Percentiles rank a stretch among this genome's conserved stretches.
Conservation (phyloP, 2,113 vertebrate genomes). For the Butorides virescens region DNA sequence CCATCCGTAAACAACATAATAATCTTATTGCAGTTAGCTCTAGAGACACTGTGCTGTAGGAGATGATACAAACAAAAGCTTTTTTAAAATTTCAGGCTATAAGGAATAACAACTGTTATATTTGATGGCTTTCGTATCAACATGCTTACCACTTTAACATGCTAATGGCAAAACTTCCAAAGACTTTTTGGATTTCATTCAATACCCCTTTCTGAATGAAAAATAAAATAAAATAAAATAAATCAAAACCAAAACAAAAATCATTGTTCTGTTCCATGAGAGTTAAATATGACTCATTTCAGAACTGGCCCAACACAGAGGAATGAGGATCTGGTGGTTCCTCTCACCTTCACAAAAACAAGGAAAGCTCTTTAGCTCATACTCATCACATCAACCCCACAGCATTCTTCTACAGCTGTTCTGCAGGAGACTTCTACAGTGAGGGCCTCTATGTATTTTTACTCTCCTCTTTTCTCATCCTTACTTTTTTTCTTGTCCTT, state of each 20-base stretch:
- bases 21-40: slow-evolving; percentile 99
- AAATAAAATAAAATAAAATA: neutral
- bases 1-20: slow-evolving; percentile 99
- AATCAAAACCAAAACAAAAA: neutral
- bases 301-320: neutral
- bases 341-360: neutral
- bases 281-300: neutral
- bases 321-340: neutral
- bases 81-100: neutral
- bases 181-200: neutral
- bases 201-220: neutral
- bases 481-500: neutral
- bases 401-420: rapidly evolving
- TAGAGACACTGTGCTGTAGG: slow-evolving; percentile 86
- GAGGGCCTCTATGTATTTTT: neutral
- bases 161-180: neutral
- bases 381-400: neutral
- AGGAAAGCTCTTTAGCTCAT: neutral
- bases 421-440: neutral
- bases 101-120: neutral
- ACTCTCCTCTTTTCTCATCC: neutral
- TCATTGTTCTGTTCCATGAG: neutral
- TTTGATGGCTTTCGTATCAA: neutral
- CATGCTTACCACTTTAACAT: neutral
- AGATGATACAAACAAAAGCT: slow-evolving; percentile 2